Evolutionary conservation across 1,140 invertebrate species (phyloP), one percentile per base, ranked within the genome.

Genomic region (Megathymus violae): DNA sequence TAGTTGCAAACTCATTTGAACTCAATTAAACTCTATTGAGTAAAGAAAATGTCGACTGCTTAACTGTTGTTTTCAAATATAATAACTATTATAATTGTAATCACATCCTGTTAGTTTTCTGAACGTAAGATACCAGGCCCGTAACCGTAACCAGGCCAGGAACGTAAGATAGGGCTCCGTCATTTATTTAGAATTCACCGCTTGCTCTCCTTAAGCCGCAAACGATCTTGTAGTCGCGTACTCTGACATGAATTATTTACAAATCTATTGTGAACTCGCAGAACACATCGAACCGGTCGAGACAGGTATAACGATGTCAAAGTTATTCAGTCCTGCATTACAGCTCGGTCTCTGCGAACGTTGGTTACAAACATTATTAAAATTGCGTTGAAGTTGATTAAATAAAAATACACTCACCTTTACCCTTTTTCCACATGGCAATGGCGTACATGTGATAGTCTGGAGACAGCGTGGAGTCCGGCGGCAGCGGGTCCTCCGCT

Each of bases 361-460:
- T 74, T 74, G n/a, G 73, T 64, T 56, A 60, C 19, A 47, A 69
- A 43, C 15, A 22, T 17, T 59, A 25, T 41, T 14, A 19, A 22
- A 19, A 17, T 36, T 44, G 44, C n/a, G 27, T 31, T 31, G 9
- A 9, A 31, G 9, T 31, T 41, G 16, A 14, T 4, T 9, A 25
- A 38, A 54, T 63, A 46, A 51, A 10, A 16, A 44, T 52, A 46
- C 52, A 92, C 92, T 77, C 81, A 94, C 93, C 94, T 94, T 94
- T 94, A 86, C 93, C 93, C 81, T 93, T 92, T 80, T 93, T 93
- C 93, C 93, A 94, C 74, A 94, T 90, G 61, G 93, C 93, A 61
- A 94, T 89, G 74, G 93, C 94, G 78, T 93, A 94, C 87, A 90
- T 87, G 70, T 91, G 90, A 69, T 92, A 90, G 75, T 92, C 91